phyloP scores from a whole-genome alignment of 1,140 invertebrate genomes.

The Bombus huntii region DNA sequence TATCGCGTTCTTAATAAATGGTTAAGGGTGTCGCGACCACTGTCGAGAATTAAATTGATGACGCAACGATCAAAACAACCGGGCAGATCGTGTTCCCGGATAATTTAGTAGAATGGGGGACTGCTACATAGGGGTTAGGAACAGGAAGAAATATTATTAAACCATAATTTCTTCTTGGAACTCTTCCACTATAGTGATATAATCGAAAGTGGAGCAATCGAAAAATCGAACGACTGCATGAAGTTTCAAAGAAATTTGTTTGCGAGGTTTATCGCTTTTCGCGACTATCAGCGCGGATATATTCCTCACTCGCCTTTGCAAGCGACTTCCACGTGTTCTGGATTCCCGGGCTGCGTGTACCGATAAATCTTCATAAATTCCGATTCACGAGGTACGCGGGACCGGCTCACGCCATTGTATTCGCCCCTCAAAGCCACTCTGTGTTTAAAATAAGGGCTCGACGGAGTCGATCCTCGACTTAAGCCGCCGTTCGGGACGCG shows the following conservation, averaged over 20 bases:
- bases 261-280: neutral
- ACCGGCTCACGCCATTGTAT: constrained; percentile 34
- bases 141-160: neutral
- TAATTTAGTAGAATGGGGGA: constrained; percentile 4
- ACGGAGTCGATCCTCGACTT: constrained; percentile 46
- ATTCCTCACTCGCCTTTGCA: neutral
- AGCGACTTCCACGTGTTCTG: constrained; percentile 8
- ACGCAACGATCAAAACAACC: constrained; percentile 28
- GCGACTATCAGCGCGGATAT: neutral
- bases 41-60: constrained; percentile 25
- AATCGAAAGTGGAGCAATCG: neutral
- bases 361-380: constrained; percentile 58
- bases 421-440: constrained; percentile 41
- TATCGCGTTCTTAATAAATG: neutral
- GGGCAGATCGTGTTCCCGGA: neutral
- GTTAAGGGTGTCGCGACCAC: constrained; percentile 7
- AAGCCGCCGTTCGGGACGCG: constrained; percentile 33
- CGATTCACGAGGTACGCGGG: constrained; percentile 43
- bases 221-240: neutral
- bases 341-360: constrained; percentile 30
- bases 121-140: neutral
- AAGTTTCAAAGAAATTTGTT: neutral
- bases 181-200: neutral
- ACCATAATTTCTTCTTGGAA: neutral
- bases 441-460: constrained; percentile 52